These are phyloP conservation scores for Pelvicachromis taeniatus DNA, from an alignment of 2,113 vertebrate species.

Conservation along the genomic window DNA sequence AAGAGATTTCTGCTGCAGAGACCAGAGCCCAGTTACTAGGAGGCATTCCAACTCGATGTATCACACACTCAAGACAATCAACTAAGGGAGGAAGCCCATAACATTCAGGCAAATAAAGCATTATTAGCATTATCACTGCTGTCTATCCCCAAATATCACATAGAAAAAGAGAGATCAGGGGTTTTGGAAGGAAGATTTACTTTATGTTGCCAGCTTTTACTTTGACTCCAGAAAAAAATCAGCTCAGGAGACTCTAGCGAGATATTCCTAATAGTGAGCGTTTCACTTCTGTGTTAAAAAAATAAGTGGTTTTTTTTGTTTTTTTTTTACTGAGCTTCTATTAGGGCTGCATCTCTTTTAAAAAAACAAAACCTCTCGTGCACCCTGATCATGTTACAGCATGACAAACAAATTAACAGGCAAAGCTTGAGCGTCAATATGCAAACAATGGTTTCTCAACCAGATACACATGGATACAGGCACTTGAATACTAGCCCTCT, in stretches of 20 bases:
- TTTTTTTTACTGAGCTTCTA: background rate
- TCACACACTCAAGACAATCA: background rate
- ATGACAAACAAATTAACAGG: background rate
- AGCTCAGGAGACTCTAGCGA: too few species aligned
- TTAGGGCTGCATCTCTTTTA: background rate
- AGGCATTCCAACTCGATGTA: background rate
- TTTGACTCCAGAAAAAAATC: background rate
- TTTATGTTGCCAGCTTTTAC: background rate
- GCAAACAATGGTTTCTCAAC: constrained; percentile 1
- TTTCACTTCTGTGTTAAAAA: too few species aligned
- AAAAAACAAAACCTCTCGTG: background rate
- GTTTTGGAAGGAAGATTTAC: background rate
- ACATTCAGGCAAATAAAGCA: background rate
- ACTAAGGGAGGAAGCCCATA: background rate
- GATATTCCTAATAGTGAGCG: too few species aligned
- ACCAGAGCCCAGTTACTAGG: background rate
- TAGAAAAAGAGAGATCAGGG: background rate
- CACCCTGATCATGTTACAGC: background rate
- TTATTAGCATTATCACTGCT: background rate
- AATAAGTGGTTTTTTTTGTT: too few species aligned
- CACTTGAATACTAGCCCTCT: background rate
- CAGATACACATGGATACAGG: background rate
- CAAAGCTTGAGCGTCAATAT: background rate
- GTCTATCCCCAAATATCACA: background rate
- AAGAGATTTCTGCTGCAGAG: background rate